Base-by-base conservation (phyloP, 2,888 invertebrate species). In the Asteroscopus sphinx region DNA sequence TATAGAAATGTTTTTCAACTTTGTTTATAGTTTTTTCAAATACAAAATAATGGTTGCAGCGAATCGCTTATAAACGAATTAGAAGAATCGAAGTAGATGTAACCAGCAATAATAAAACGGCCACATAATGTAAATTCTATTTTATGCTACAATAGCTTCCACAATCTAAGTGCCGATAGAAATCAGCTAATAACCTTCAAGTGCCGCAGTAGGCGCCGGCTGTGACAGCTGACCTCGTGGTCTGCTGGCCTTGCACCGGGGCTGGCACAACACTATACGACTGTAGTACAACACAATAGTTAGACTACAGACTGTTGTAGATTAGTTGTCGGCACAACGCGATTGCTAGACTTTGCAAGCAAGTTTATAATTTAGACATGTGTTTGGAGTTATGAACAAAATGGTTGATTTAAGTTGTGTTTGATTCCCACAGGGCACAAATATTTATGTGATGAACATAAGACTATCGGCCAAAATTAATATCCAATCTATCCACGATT, bases 181-280 rank as follows among this genome's bases (percentile, higher is more conserved):
- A 44, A 71, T 51, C 64, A 37, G 35, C 11, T 48, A 26, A 54
- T 42, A 57, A 65, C 73, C 61, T 68, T 57, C 35, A 16, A 42
- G 64, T 49, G 53, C 48, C 64, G 54, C 44, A 55, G 56, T 64
- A 46, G 65, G 33, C 51, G 52, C 40, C 59, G 46, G 36, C 44
- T 64, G 58, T 53, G 74, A 67, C 68, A 52, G 44, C 16, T 42
- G 68, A 48, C 73, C 73, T 73, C 58, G 71, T 36, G 25, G 49
- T 54, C 39, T 65, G 35, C 46, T 15, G 53, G 16, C 73, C 74
- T 73, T 65, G 73, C 52, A 42, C 28, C 45, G 36, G 13, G 51
- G 45, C 54, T 21, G 26, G 26, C 12, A n/a, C n/a, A 36, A 30
- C 47, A 21, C 47, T 60, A 11, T 11, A 28, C 21, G 17, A 4